Conservation (phyloP, 2,113 vertebrate genomes). For the Grammatotria lemairii region DNA sequence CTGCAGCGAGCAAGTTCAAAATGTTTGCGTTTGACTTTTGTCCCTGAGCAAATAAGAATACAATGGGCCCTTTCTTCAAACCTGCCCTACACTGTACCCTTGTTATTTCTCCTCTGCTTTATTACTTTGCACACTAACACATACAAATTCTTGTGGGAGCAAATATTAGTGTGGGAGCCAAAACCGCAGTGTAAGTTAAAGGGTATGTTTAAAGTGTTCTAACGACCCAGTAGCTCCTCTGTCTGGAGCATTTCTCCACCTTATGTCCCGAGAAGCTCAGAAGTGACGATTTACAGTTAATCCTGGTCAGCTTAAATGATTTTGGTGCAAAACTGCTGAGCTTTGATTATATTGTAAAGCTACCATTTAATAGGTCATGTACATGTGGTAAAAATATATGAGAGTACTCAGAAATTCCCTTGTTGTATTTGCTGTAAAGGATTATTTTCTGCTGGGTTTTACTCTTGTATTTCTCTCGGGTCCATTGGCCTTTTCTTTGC, state of each 20-base stretch:
- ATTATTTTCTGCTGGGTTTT: not conserved
- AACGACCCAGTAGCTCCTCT: not conserved
- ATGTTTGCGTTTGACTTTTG: slow-evolving; percentile 34
- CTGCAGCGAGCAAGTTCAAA: not conserved
- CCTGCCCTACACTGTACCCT: not conserved
- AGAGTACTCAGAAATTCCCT: not conserved
- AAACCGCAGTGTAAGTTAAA: slow-evolving; percentile 12
- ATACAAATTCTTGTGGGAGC: slow-evolving; percentile 13
- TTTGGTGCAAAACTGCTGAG: not conserved
- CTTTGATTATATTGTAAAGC: not conserved
- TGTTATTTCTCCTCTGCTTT: slow-evolving; percentile 29
- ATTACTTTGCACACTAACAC: slow-evolving; percentile 18
- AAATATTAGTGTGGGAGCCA: not conserved
- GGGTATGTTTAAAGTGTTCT: slow-evolving; percentile 14
- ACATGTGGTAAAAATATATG: not conserved
- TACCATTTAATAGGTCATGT: not conserved
- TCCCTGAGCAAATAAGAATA: slow-evolving; percentile 24
- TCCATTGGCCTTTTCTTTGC: not conserved
- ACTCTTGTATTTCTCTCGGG: not conserved
- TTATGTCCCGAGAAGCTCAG: not conserved
- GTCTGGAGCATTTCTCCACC: not conserved
- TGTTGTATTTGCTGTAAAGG: not conserved
- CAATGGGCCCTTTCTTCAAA: slow-evolving; percentile 22
- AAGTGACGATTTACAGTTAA: not conserved
- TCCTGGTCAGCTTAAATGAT: slow-evolving; percentile 1